A percentile compares a stretch with the other conserved stretches of the same genome.
Evolutionary conservation across 2,113 vertebrate species (phyloP).

Genomic region (Haemorhous mexicanus): DNA sequence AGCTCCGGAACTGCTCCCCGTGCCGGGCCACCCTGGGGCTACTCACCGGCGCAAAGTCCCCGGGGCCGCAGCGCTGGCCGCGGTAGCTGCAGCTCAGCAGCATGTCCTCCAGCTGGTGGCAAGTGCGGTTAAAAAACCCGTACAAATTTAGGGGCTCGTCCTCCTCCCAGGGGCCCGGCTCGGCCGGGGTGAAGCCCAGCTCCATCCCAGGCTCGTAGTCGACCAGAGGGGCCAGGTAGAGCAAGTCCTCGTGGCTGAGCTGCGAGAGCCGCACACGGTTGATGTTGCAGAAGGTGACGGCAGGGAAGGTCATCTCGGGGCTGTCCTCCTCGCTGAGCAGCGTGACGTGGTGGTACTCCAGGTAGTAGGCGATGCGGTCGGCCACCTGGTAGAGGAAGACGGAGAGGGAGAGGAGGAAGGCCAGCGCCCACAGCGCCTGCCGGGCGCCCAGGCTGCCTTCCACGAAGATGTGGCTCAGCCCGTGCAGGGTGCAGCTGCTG

Average conservation of each 20-base stretch:
- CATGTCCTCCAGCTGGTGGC: conserved; percentile 92
- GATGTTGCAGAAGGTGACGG: conserved; percentile 92
- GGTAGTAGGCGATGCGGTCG: conserved; percentile 85
- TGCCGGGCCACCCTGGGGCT: not conserved
- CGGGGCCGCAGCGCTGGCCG: conserved; percentile 80
- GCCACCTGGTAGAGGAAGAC: conserved; percentile 89
- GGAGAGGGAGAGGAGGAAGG: conserved; percentile 84
- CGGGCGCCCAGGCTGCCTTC: conserved; percentile 80
- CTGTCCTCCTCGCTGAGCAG: conserved; percentile 84
- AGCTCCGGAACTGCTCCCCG: not conserved
- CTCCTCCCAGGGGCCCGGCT: conserved; percentile 26
- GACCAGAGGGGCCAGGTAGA: conserved; percentile 87
- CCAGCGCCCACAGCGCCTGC: conserved; percentile 84
- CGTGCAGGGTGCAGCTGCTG: conserved; percentile 85
- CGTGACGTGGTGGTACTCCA: conserved; percentile 86
- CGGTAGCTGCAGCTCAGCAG: conserved; percentile 88
- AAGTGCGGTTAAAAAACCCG: conserved; percentile 87
- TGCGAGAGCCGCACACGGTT: conserved; percentile 86
- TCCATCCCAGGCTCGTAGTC: conserved; percentile 85
- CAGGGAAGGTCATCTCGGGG: conserved; percentile 82
- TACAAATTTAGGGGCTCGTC: conserved; percentile 80
- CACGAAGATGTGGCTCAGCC: conserved; percentile 88
- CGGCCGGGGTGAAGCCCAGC: conserved; percentile 80
- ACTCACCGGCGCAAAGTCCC: conserved; percentile 90
- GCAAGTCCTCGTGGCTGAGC: conserved; percentile 86